Percentiles rank a stretch among this genome's conserved stretches.
These are phyloP conservation scores for Oreocharis arfaki DNA, from an alignment of 2,113 vertebrate species.

Conservation along the genomic window DNA sequence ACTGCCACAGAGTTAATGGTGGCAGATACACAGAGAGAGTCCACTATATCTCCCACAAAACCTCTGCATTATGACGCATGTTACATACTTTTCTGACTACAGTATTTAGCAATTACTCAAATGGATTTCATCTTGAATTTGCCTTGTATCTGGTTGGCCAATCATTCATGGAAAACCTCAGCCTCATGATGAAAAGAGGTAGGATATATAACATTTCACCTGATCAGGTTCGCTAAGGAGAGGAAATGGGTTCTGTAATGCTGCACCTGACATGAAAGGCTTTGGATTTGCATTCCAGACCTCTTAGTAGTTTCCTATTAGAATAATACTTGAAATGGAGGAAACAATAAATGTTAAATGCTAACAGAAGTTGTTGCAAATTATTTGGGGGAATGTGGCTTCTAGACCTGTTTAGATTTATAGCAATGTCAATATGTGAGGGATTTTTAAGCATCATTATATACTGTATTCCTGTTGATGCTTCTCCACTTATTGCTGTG, in stretches of 20 bases:
- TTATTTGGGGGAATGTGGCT: background rate
- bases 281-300: background rate
- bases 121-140: background rate
- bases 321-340: background rate
- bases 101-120: background rate
- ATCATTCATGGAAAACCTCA: background rate
- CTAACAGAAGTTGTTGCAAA: background rate
- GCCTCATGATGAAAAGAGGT: background rate
- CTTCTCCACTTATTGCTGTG: conserved; percentile 31
- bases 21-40: background rate
- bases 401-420: background rate
- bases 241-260: background rate
- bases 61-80: background rate
- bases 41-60: background rate
- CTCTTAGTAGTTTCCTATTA: background rate
- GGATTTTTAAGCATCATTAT: conserved; percentile 8
- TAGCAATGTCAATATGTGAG: background rate
- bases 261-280: background rate
- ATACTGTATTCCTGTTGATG: conserved; percentile 3
- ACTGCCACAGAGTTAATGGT: background rate
- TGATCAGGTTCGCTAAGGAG: background rate
- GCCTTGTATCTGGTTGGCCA: background rate
- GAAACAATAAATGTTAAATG: background rate
- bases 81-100: background rate
- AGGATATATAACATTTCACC: background rate